Evolutionary conservation across 2,113 vertebrate species (phyloP).

Genomic region (Anser cygnoides): DNA sequence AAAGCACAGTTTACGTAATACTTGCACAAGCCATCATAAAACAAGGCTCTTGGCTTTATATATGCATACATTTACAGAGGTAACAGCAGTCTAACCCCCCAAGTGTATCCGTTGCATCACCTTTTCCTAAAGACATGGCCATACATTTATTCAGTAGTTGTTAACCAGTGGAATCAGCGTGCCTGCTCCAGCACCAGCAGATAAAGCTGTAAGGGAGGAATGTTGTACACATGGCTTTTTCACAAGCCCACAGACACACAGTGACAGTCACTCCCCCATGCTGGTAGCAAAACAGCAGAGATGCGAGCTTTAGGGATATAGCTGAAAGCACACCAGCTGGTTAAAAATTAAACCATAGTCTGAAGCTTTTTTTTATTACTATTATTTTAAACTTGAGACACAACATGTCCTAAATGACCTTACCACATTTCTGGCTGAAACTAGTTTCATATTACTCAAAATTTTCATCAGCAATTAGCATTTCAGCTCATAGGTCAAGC

Average conservation of each 20-base stretch:
- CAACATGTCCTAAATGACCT: neutral
- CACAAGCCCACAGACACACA: neutral
- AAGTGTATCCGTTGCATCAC: rapidly evolving
- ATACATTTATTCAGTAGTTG: neutral
- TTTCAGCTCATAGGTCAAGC: constrained; percentile 11
- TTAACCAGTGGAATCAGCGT: neutral
- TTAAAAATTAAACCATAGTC: neutral
- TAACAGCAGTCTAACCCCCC: neutral
- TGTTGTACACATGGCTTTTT: neutral
- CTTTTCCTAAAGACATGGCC: neutral
- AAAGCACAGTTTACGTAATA: neutral
- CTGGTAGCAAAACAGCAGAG: neutral
- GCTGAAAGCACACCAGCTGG: neutral
- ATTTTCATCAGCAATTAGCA: constrained; percentile 5
- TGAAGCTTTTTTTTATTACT: neutral
- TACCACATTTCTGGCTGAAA: neutral
- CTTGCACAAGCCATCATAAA: neutral
- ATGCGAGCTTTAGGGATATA: neutral
- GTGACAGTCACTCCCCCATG: neutral
- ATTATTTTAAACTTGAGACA: neutral
- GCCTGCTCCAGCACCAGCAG: neutral
- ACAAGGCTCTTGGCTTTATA: neutral
- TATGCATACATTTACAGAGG: neutral
- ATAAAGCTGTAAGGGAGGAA: rapidly evolving
- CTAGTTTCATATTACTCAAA: constrained; percentile 3